Conservation (phyloP, 1,140 invertebrate genomes). For the Lepeophtheirus salmonis region DNA sequence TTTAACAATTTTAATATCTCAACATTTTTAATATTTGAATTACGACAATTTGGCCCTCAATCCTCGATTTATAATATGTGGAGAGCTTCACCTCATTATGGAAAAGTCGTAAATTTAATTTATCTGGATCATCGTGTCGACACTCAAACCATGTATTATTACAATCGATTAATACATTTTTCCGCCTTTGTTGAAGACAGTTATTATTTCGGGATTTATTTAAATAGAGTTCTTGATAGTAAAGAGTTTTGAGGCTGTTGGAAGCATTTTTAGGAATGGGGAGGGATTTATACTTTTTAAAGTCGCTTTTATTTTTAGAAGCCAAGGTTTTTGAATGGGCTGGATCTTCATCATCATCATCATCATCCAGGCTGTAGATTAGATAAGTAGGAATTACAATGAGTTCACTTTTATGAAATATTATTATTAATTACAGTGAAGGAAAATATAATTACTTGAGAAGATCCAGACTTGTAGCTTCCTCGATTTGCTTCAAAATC, state of each 20-base stretch:
- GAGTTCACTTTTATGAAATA: too few species aligned
- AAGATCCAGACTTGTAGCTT: neutral
- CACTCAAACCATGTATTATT: neutral
- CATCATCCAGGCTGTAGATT: too few species aligned
- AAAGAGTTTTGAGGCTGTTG: neutral
- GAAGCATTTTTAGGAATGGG: neutral
- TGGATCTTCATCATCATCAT: too few species aligned
- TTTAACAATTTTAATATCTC: too few species aligned
- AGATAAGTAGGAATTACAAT: too few species aligned
- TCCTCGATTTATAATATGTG: neutral
- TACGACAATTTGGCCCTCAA: too few species aligned
- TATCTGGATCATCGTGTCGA: neutral
- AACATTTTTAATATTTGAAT: too few species aligned
- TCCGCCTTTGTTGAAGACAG: neutral
- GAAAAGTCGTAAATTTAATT: neutral
- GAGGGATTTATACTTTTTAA: neutral
- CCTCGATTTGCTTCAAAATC: neutral
- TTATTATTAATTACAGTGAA: too few species aligned
- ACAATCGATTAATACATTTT: neutral
- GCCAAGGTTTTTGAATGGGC: too few species aligned
- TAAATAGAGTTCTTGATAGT: neutral
- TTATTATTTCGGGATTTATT: neutral
- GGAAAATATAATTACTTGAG: too few species aligned
- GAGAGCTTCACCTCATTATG: neutral
- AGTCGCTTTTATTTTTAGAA: too few species aligned